Conservation (phyloP, 2,888 invertebrate species). For the Cheilosia variabilis region DNA sequence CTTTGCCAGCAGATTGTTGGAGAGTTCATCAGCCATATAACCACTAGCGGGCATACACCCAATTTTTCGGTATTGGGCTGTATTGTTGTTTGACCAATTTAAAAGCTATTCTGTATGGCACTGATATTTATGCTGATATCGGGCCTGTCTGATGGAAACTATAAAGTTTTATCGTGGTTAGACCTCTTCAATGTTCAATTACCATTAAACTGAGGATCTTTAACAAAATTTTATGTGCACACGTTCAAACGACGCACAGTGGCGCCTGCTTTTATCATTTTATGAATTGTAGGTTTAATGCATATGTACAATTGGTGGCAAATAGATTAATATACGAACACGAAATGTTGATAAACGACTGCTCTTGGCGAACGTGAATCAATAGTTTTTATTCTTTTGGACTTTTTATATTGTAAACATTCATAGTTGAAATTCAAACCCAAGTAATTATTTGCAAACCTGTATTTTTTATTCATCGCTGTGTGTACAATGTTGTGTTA, state of each 20-base stretch:
- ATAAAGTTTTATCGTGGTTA: slow-evolving; percentile 40
- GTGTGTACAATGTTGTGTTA: no score
- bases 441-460: no score
- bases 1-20: slow-evolving; percentile 11
- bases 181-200: slow-evolving; percentile 14
- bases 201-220: slow-evolving; percentile 2
- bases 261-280: not conserved
- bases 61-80: slow-evolving; percentile 2
- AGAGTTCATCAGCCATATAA: slow-evolving; percentile 12
- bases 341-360: no score
- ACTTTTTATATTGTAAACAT: no score
- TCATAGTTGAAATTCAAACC: no score
- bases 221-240: not conserved
- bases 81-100: slow-evolving; percentile 23
- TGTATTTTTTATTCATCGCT: no score
- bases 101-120: not conserved
- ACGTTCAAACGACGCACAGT: not conserved
- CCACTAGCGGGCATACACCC: not conserved
- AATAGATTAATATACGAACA: no score
- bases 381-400: no score
- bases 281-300: not conserved
- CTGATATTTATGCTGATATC: slow-evolving; percentile 5
- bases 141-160: slow-evolving; percentile 3
- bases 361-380: no score
- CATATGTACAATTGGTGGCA: no score